Conservation (phyloP, 2,888 invertebrate genomes). For the Oasisia sp. region DNA sequence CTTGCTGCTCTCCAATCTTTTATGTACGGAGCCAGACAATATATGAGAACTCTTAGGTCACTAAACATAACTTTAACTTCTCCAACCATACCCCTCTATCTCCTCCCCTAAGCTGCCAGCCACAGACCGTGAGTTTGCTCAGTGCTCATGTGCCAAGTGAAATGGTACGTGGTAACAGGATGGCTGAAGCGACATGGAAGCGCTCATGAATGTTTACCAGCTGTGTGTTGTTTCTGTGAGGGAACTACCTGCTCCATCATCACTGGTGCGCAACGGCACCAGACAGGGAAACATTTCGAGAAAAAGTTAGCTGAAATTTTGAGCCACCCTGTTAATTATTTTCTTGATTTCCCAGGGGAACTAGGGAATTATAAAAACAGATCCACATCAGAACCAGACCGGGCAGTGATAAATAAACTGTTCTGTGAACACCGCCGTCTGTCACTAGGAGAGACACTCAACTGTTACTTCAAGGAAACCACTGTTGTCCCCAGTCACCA, state of each 20-base stretch:
- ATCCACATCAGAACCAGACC: too few species aligned
- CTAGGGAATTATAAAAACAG: background rate
- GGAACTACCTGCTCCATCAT: background rate
- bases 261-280: background rate
- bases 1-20: background rate
- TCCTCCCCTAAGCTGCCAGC: background rate
- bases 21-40: background rate
- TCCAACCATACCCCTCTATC: background rate
- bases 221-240: background rate
- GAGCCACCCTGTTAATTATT: background rate
- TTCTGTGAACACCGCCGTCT: background rate
- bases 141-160: background rate
- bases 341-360: background rate
- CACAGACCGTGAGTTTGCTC: background rate
- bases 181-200: background rate
- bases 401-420: too few species aligned
- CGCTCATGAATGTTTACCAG: background rate
- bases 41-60: background rate
- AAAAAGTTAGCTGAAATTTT: background rate
- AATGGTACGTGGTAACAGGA: background rate
- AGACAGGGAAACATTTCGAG: background rate
- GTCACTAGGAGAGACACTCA: background rate
- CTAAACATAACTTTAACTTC: conserved; percentile 5
- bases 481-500: too few species aligned
- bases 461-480: background rate